Evolutionary conservation across 1,140 invertebrate genomes (phyloP), one percentile per base, ranked within the genome.

Genomic region (Fopius arisanus): DNA sequence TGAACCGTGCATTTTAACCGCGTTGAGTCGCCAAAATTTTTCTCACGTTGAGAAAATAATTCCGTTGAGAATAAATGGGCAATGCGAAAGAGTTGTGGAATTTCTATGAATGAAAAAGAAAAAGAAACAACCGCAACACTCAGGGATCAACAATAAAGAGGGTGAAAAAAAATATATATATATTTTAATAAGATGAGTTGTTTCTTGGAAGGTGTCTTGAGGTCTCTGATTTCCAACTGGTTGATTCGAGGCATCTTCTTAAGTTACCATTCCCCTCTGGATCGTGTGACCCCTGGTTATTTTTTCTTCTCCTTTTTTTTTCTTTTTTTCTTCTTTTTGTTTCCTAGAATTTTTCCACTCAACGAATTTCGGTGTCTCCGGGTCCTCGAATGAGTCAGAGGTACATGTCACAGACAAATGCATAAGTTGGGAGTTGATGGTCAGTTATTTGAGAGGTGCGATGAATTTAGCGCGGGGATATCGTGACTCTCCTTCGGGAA

Each of bases 141-240:
- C 16, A 33, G 62, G 28, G 28, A 65, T 31, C 26, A 19, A 29
- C 10, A 33, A 33, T 65, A 31, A 65, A 33, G 28, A 65, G 28
- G 26, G 6, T 9, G 6, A 65, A 31, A 31, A 65, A 16, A 65
- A 65, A n/a, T n/a, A n/a, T n/a, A n/a, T n/a, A n/a, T n/a, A n/a
- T n/a, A n/a, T n/a, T 29, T 48, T 65, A 65, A 65, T 65, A 33
- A 65, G 62, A 65, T 33, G 62, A 65, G 62, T 65, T 65, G 62
- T 65, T 65, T 65, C 62, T 65, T 65, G 62, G 62, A 65, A 65
- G 54, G 29, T 65, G 62, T 65, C 62, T 33, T 65, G 62, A 31
- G 62, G 62, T 65, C 62, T 65, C 62, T 65, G 62, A 65, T 65
- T 65, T 65, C 62, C 62, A 65, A 65, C 62, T 65, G 62, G 62